phyloP scores from a whole-genome alignment of 2,113 vertebrate genomes.

The Oxyruncus cristatus region DNA sequence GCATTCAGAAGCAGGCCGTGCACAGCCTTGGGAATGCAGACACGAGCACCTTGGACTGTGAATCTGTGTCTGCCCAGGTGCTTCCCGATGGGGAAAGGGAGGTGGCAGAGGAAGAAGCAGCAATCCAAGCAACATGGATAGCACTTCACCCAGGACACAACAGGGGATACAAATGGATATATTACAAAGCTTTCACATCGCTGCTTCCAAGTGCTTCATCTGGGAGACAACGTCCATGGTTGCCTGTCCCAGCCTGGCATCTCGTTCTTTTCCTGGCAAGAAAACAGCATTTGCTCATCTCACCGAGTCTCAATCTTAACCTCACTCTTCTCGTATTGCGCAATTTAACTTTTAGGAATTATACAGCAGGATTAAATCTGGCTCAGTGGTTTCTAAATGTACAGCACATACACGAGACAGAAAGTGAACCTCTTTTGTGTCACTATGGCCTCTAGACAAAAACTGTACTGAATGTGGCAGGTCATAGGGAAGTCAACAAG shows the following conservation, averaged over 20 bases:
- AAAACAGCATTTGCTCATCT: neutral
- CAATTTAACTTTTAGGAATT: neutral
- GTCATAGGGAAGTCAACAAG: neutral
- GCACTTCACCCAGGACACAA: neutral
- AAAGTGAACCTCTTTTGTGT: neutral
- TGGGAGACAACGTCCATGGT: fast-evolving
- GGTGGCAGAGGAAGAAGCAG: neutral
- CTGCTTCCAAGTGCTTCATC: neutral
- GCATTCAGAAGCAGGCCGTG: neutral
- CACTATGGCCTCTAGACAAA: neutral
- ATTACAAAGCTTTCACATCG: neutral
- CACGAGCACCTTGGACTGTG: neutral
- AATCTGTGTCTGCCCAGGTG: neutral
- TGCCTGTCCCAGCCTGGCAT: neutral
- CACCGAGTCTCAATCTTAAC: neutral
- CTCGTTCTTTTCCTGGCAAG: neutral
- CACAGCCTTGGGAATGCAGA: neutral
- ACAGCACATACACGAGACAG: fast-evolving
- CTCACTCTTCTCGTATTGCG: neutral
- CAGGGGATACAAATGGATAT: neutral
- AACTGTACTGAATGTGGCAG: neutral
- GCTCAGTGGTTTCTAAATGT: neutral
- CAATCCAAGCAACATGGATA: neutral
- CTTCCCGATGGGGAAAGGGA: neutral
- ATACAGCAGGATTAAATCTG: neutral